Evolutionary conservation across 2,797 vertebrate species (phyloP).

Genomic region (Enteromius anoplus): DNA sequence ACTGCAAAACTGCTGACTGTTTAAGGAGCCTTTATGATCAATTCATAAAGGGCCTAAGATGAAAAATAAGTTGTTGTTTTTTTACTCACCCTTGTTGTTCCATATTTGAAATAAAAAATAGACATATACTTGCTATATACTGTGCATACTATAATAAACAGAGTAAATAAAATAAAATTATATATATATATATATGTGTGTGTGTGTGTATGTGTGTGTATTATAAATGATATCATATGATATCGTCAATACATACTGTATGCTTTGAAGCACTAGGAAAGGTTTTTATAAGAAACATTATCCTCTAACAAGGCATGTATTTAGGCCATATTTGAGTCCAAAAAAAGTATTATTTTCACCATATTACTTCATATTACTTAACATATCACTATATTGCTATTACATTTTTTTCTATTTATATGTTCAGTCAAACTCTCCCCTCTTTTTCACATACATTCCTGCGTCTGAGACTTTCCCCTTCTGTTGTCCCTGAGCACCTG

Average conservation of each 20-base stretch:
- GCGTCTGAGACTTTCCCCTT: slow-evolving; percentile 43
- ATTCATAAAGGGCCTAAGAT: not conserved
- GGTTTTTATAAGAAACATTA: not conserved
- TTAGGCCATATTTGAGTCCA: not conserved
- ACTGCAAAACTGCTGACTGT: slow-evolving; percentile 58
- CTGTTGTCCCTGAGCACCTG: slow-evolving; percentile 52
- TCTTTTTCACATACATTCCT: not conserved
- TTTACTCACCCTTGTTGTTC: no score
- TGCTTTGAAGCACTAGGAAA: not conserved
- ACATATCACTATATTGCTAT: not conserved
- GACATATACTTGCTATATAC: not conserved
- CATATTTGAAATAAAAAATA: not conserved
- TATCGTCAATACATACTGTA: not conserved
- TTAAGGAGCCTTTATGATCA: not conserved
- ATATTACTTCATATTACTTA: no score
- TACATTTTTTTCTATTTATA: not conserved
- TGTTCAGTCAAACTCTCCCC: not conserved
- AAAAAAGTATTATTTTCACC: not conserved
- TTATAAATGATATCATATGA: not conserved
- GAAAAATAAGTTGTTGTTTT: no score
- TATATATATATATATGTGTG: no score
- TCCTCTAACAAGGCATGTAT: not conserved
- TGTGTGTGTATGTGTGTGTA: no score
- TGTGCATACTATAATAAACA: not conserved
- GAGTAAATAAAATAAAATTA: not conserved